Conservation (phyloP, 1,140 invertebrate species). For the Carcinoscorpius rotundicauda region DNA sequence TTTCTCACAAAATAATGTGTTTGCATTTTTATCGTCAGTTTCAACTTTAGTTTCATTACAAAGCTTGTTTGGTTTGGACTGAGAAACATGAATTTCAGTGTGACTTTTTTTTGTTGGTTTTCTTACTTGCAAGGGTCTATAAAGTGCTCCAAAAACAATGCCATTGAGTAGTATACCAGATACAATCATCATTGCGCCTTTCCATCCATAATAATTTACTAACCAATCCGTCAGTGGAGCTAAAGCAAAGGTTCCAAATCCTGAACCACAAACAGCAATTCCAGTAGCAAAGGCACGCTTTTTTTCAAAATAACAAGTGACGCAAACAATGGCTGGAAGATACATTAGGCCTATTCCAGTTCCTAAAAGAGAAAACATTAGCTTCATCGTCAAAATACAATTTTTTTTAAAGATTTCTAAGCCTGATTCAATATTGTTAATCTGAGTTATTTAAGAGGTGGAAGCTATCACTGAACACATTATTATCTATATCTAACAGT, state of each 20-base stretch:
- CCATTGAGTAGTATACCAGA: slow-evolving; percentile 29
- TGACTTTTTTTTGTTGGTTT: too few species aligned
- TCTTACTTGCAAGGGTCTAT: slow-evolving; percentile 18
- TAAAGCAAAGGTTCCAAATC: slow-evolving; percentile 66
- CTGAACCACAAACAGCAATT: slow-evolving; percentile 74
- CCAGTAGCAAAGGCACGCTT: slow-evolving; percentile 44
- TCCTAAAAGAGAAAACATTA: slow-evolving; percentile 42
- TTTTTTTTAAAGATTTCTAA: not conserved
- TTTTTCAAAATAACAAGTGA: slow-evolving; percentile 43
- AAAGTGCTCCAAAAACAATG: slow-evolving; percentile 30
- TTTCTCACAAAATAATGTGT: too few species aligned
- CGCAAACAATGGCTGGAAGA: slow-evolving; percentile 82
- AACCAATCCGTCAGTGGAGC: slow-evolving; percentile 25
- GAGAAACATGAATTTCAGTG: too few species aligned
- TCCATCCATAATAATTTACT: slow-evolving; percentile 26
- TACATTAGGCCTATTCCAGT: slow-evolving; percentile 91
- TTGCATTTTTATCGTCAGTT: too few species aligned
- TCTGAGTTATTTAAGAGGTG: too few species aligned
- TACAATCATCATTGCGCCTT: slow-evolving; percentile 31
- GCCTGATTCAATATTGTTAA: too few species aligned
- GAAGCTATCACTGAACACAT: too few species aligned
- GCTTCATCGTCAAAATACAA: not conserved
- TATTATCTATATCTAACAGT: too few species aligned
- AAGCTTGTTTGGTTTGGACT: too few species aligned
- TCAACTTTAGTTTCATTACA: too few species aligned